Conservation (phyloP, 2,797 vertebrate genomes). For the Lepilemur septentrionalis region DNA sequence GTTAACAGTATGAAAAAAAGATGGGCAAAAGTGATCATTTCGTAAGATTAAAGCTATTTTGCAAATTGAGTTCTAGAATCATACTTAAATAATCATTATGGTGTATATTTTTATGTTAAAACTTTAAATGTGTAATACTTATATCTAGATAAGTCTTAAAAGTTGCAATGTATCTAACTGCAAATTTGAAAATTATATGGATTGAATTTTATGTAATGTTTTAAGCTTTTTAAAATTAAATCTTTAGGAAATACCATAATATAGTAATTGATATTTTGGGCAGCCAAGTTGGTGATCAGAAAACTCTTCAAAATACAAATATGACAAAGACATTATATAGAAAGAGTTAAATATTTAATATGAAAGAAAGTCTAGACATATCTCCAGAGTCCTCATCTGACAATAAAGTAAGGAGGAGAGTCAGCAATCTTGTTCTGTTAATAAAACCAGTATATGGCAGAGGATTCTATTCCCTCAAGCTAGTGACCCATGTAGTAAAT, state of each 20-base stretch:
- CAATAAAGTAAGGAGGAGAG: not conserved
- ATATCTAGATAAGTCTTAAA: not conserved
- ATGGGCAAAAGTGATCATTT: not conserved
- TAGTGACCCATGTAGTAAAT: too few relatives aligned
- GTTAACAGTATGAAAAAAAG: not conserved
- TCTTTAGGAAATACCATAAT: not conserved
- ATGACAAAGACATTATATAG: not conserved
- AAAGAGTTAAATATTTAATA: not conserved
- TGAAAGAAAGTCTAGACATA: not conserved
- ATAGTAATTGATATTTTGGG: not conserved
- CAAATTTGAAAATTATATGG: not conserved
- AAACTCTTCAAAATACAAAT: not conserved
- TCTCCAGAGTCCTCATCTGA: not conserved
- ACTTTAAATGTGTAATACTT: not conserved
- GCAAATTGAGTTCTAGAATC: not conserved
- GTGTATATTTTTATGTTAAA: not conserved
- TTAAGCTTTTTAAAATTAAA: not conserved
- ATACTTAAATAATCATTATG: not conserved
- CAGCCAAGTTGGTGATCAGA: not conserved
- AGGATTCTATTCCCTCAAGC: not conserved
- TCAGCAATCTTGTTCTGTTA: not conserved
- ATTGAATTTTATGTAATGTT: not conserved
- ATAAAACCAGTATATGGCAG: not conserved
- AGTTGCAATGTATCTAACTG: not conserved
- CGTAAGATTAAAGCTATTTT: not conserved